Conservation (phyloP, 2,888 invertebrate species). For the Hemithea aestivaria region DNA sequence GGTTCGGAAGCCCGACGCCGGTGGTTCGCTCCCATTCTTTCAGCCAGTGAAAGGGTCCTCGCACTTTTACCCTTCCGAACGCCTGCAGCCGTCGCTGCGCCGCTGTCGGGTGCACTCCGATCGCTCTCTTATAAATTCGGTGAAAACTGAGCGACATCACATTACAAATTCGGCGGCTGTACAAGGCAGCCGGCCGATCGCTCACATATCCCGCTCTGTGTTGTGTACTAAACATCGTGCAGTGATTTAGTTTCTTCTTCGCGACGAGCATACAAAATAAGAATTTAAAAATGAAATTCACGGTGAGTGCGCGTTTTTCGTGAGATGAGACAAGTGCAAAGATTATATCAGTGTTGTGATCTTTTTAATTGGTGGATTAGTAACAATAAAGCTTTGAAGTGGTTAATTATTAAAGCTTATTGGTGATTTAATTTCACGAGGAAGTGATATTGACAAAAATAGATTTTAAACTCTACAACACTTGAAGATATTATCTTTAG, state of each 20-base stretch:
- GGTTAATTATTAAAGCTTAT: too few species aligned
- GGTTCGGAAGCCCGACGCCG: slow-evolving; percentile 65
- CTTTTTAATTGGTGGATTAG: slow-evolving; percentile 5
- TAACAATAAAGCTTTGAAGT: too few species aligned
- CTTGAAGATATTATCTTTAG: too few species aligned
- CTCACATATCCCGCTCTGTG: slow-evolving; percentile 46
- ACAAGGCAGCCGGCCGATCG: slow-evolving; percentile 61
- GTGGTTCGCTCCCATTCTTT: slow-evolving; percentile 73
- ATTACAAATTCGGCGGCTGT: slow-evolving; percentile 77
- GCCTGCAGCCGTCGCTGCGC: slow-evolving; percentile 45
- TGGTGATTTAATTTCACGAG: too few species aligned
- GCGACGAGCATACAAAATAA: slow-evolving; percentile 58
- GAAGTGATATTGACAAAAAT: too few species aligned
- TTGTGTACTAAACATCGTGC: slow-evolving; percentile 49
- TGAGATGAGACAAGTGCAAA: slow-evolving; percentile 31
- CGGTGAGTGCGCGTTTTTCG: slow-evolving; percentile 68
- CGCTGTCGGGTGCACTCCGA: slow-evolving; percentile 50
- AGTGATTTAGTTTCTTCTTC: slow-evolving; percentile 70
- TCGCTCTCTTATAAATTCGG: slow-evolving; percentile 76
- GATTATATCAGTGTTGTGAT: slow-evolving; percentile 20
- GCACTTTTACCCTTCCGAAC: slow-evolving; percentile 71
- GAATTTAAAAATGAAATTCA: slow-evolving; percentile 72
- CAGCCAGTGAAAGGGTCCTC: slow-evolving; percentile 77
- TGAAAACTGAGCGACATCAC: slow-evolving; percentile 70
- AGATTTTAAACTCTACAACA: too few species aligned